A percentile compares a stretch with the other conserved stretches of the same genome.
Conservation (phyloP, 2,888 invertebrate species). For the Nomada fabriciana region DNA sequence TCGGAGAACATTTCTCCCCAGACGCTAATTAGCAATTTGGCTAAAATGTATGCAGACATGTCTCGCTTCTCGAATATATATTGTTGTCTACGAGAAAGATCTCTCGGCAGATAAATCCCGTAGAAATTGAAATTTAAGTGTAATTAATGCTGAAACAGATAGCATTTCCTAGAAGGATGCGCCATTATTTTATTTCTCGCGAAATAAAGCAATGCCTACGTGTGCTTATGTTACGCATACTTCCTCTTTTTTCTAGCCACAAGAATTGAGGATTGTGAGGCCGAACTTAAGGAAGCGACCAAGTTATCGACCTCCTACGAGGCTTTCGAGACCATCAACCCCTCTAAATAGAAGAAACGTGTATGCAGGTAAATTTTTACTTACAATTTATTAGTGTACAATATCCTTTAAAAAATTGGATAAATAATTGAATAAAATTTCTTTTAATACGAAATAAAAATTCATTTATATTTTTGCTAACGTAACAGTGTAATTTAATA, state of each 20-base stretch:
- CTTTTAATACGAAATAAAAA: no score
- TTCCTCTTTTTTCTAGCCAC: constrained; percentile 73
- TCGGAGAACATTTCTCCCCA: constrained; percentile 74
- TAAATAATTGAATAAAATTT: not conserved
- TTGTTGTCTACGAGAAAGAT: constrained; percentile 33
- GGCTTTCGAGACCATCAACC: constrained; percentile 59
- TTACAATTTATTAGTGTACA: not conserved
- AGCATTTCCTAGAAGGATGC: not conserved
- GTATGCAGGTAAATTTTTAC: constrained; percentile 74
- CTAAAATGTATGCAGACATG: not conserved
- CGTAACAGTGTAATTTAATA: not conserved
- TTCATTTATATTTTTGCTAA: not conserved
- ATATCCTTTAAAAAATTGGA: not conserved
- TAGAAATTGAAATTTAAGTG: constrained; percentile 21
- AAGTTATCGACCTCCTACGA: constrained; percentile 68
- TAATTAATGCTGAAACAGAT: constrained; percentile 19
- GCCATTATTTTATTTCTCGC: not conserved
- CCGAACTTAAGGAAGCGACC: constrained; percentile 75
- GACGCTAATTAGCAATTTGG: constrained; percentile 76
- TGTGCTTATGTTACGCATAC: not conserved
- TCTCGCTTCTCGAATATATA: not conserved
- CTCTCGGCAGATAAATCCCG: not conserved
- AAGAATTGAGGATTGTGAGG: constrained; percentile 77
- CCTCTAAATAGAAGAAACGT: constrained; percentile 79
- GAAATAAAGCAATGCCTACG: not conserved